Evolutionary conservation across 2,113 vertebrate genomes (phyloP), one percentile per base, ranked within the genome.

Genomic region (Bettongia penicillata): DNA sequence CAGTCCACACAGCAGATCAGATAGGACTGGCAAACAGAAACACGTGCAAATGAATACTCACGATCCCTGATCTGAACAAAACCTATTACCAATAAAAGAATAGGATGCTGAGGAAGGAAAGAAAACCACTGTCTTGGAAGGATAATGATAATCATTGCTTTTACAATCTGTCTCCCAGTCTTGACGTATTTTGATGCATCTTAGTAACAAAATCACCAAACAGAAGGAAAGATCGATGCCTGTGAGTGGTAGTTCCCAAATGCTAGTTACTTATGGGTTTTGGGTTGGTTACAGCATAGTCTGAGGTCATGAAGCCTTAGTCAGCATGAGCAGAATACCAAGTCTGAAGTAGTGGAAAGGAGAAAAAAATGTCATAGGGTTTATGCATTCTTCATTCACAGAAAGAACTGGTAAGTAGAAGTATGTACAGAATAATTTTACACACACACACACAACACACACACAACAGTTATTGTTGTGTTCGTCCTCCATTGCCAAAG

Each of bases 91-190:
- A 84, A 22, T 84, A 51, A 95, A 95, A 97, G 94, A 12, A 12
- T 0, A 96, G 16, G 2, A 47, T 91, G 0, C 0, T 55, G 57
- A 61, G 51, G 26, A 52, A 49, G 93, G 92, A 68, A n/a, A 6
- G 91, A 53, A 4, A 0, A 0, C 6, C 48, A 26, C 61, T 95
- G 22, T 6, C 37, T 0, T 0, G 14, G 52, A 52, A 22, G 49
- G 61, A 14, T 24, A 91, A 89, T 9, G 47, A 25, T 43, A 31
- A 37, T 90, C 50, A 50, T 49, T 50, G 14, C 24, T 90, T 84
- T 51, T 94, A 93, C 93, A 94, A 0, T 47, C 37, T 51, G 91
- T 84, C 91, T 48, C 68, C 43, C 1, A 2, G n/a, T n/a, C n/a
- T 23, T 89, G 14, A 84, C 6, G 24, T 10, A 89, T 16, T 12